These are phyloP conservation scores for Cephus nigrinus DNA, from an alignment of 2,888 invertebrate species.

Conservation along the genomic window DNA sequence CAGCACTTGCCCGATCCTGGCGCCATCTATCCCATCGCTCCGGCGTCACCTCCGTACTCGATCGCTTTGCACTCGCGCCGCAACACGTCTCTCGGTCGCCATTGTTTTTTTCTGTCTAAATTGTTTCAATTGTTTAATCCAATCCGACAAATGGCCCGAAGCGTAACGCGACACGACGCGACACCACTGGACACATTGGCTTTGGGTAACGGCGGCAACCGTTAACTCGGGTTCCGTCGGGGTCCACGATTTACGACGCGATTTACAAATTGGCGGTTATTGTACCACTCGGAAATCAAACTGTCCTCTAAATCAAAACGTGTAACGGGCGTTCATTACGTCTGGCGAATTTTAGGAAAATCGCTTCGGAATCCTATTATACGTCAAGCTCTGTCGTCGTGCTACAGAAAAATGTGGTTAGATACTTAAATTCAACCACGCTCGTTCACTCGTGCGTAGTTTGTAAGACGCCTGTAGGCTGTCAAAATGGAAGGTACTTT, in stretches of 20 bases:
- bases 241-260: conserved; percentile 59
- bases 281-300: conserved; percentile 62
- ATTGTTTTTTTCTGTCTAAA: conserved; percentile 18
- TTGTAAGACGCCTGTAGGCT: background rate
- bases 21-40: background rate
- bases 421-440: background rate
- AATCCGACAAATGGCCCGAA: conserved; percentile 45
- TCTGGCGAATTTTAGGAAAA: conserved; percentile 50
- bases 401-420: background rate
- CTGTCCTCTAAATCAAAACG: conserved; percentile 64
- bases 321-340: conserved; percentile 61
- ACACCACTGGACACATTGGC: background rate
- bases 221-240: background rate
- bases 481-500: background rate
- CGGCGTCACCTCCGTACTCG: background rate
- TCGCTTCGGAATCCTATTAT: background rate
- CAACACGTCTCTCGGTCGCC: background rate
- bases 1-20: background rate
- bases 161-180: conserved; percentile 3
- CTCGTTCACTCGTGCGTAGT: background rate
- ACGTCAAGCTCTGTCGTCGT: background rate
- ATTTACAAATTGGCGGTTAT: conserved; percentile 67
- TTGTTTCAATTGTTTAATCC: conserved; percentile 51
- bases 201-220: background rate
- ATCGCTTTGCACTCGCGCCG: background rate